Evolutionary conservation across 2,113 vertebrate genomes (phyloP).

Genomic region (Scytalopus superciliaris): DNA sequence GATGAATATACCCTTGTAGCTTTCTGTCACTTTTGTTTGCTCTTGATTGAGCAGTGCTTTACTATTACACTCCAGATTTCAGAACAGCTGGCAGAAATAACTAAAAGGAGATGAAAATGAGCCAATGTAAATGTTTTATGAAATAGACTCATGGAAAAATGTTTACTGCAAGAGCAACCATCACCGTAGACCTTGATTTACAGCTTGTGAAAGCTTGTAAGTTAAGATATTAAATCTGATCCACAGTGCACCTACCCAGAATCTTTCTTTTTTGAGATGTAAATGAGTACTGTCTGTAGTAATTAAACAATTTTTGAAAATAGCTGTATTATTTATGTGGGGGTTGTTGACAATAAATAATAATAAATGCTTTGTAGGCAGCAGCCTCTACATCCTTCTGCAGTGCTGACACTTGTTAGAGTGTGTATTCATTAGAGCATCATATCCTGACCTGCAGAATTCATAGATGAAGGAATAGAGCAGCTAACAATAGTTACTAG

Average conservation of each 20-base stretch:
- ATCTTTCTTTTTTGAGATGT: background rate
- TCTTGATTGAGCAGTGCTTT: background rate
- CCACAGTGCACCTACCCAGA: background rate
- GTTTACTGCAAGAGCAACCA: background rate
- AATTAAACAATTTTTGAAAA: background rate
- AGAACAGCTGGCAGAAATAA: background rate
- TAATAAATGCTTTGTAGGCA: background rate
- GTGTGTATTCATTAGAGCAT: background rate
- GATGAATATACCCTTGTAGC: background rate
- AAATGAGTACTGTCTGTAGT: background rate
- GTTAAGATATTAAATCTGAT: background rate
- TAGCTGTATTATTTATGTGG: background rate
- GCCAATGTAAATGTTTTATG: background rate
- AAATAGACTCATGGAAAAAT: background rate
- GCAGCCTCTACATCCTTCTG: background rate
- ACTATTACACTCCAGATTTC: background rate
- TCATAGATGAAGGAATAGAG: background rate
- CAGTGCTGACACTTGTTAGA: background rate
- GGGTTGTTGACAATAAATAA: background rate
- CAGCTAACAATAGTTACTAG: background rate
- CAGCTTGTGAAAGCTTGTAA: background rate
- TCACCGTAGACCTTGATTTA: background rate
- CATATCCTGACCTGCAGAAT: background rate
- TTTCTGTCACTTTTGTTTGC: background rate
- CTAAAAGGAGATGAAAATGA: background rate